Base-by-base conservation (phyloP, 2,888 invertebrate genomes). In the Xanthia togata region DNA sequence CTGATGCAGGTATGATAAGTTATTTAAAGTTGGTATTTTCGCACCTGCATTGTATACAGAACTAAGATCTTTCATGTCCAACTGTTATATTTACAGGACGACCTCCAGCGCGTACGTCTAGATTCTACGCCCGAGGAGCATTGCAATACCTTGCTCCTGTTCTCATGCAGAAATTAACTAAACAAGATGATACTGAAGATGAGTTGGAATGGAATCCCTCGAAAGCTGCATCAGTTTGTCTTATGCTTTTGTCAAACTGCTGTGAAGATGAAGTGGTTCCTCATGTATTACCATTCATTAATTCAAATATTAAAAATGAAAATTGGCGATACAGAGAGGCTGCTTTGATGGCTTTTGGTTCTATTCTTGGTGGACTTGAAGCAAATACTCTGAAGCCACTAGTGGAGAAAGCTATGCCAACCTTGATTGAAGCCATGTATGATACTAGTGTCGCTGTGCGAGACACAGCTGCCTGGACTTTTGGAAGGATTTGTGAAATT, bases 201-300 rank as follows among this genome's bases (percentile, higher is more conserved):
- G 99, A 99, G 93, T 99, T 99, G 91, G 99, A 99, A 90, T 99
- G 99, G 99, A 99, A 99, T 95, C 99, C 99, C 0, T 98, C 99
- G 87, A 99, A 99, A 97, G 99, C 99, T 1, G 99, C 99, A 5
- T 99, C 99, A 55, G 99, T 99, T 6, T 99, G 99, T 93, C 97
- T 99, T 44, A 99, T 99, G 99, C 97, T 99, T 68, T 97, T 99
- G 87, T 98, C 99, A 35, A 98, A 99, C 67, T 99, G 99, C 93
- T 99, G 99, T 93, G 99, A 99, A 94, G 99, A 99, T 94, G 98
- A 98, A 91, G 99, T 99, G 83, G 99, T 99, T n/a, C 98, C 98
- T 0, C 98, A 98, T 94, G 99, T 99, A 23, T 96, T 99, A 90
- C 99, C 99, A 35, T 99, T 99, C 94, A 99, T 99, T 83, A 98